Evolutionary conservation across 2,888 invertebrate genomes (phyloP).

Genomic region (Ommatoiulus sabulosus): DNA sequence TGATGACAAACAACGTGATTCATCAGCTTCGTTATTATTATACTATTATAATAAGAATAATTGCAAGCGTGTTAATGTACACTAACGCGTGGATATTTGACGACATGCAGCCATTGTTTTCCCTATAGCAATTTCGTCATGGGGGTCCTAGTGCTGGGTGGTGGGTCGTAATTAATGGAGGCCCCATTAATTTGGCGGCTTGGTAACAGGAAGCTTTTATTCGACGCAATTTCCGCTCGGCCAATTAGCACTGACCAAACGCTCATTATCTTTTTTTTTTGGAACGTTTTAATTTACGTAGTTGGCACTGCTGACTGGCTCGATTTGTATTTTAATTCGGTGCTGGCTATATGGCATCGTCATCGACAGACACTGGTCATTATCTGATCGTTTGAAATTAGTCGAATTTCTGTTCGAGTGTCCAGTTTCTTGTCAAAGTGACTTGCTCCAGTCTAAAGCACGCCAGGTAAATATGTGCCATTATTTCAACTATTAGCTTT

Average conservation of each 20-base stretch:
- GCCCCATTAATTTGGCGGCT: neutral
- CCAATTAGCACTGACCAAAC: neutral
- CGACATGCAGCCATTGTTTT: neutral
- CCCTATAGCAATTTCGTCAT: neutral
- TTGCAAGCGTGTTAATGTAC: neutral
- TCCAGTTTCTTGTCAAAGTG: neutral
- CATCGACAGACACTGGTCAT: neutral
- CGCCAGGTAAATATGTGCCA: neutral
- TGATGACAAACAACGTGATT: neutral
- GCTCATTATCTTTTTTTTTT: neutral
- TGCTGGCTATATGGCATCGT: neutral
- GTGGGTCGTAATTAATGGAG: too few relatives aligned
- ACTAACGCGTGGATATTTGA: neutral
- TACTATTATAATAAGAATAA: neutral
- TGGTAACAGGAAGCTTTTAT: neutral
- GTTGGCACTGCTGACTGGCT: neutral
- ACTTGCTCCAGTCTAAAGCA: neutral
- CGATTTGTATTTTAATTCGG: neutral
- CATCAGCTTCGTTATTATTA: neutral
- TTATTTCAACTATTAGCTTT: too few relatives aligned
- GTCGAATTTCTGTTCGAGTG: neutral
- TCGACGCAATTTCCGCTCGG: neutral
- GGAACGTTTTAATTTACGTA: neutral
- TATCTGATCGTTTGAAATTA: neutral
- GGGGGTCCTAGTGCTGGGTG: too few relatives aligned